These are phyloP conservation scores for Holcopasites calliopsidis DNA, from an alignment of 1,140 invertebrate genomes.

Conservation along the genomic window DNA sequence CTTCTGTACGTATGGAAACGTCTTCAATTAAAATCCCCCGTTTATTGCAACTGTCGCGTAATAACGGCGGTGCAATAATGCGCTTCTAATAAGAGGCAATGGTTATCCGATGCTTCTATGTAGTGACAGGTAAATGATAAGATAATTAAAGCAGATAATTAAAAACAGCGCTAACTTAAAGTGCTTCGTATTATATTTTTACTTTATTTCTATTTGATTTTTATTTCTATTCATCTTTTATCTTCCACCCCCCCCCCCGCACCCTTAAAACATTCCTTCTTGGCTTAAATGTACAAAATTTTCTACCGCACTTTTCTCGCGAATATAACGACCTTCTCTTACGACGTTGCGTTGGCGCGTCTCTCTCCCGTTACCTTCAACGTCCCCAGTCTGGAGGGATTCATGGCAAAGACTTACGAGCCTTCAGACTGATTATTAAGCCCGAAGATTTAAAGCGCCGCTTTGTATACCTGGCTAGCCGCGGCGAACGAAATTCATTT, in stretches of 20 bases:
- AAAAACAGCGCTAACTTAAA: too few relatives aligned
- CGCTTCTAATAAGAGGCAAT: constrained; percentile 5
- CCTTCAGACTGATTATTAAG: constrained; percentile 39
- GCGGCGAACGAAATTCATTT: constrained; percentile 28
- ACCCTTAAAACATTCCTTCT: too few relatives aligned
- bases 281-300: too few relatives aligned
- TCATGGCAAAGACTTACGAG: constrained; percentile 32
- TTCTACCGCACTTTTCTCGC: too few relatives aligned
- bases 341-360: too few relatives aligned
- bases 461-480: constrained; percentile 37
- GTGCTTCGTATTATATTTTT: neutral
- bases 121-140: too few relatives aligned
- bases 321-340: too few relatives aligned
- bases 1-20: neutral
- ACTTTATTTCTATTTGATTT: neutral
- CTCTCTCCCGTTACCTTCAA: constrained; percentile 8
- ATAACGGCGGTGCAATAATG: constrained; percentile 15
- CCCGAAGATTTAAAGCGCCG: constrained; percentile 52
- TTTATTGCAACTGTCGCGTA: constrained; percentile 24
- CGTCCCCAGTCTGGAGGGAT: neutral
- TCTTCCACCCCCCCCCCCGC: too few relatives aligned
- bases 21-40: constrained; percentile 39
- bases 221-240: too few relatives aligned
- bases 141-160: too few relatives aligned
- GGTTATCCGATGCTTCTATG: neutral